phyloP scores from a whole-genome alignment of 2,888 invertebrate genomes.

The Lepidonotus clava region DNA sequence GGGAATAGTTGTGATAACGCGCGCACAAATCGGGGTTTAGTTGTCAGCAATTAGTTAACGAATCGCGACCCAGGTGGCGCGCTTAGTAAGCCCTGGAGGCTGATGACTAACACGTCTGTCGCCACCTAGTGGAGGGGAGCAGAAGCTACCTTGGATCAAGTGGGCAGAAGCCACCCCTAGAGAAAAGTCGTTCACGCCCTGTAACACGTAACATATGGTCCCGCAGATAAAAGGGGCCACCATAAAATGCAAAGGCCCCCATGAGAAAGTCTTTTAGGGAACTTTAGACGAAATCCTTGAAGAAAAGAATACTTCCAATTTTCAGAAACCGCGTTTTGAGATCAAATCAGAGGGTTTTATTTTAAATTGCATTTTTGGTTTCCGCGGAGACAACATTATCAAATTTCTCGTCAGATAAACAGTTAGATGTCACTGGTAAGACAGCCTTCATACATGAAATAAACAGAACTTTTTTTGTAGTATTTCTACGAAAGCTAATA shows the following conservation, averaged over 20 bases:
- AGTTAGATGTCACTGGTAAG: too few species aligned
- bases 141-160: slow-evolving; percentile 14
- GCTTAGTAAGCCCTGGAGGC: background rate
- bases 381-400: too few species aligned
- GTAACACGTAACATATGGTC: background rate
- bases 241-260: background rate
- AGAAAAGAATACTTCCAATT: too few species aligned
- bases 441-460: too few species aligned
- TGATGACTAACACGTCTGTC: slow-evolving; percentile 37
- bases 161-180: background rate
- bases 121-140: slow-evolving; percentile 24
- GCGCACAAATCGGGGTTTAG: slow-evolving; percentile 41
- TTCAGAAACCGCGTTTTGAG: too few species aligned
- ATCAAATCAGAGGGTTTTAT: too few species aligned
- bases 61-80: slow-evolving; percentile 39
- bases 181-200: background rate
- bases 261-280: too few species aligned
- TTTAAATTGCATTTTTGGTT: too few species aligned
- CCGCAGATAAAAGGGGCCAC: background rate
- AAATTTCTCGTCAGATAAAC: too few species aligned
- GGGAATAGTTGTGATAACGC: slow-evolving; percentile 38
- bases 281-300: too few species aligned
- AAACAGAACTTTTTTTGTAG: too few species aligned
- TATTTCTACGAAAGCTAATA: too few species aligned
- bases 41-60: slow-evolving; percentile 50